Evolutionary conservation across 2,113 vertebrate species (phyloP).

Genomic region (Semicossyphus pulcher): DNA sequence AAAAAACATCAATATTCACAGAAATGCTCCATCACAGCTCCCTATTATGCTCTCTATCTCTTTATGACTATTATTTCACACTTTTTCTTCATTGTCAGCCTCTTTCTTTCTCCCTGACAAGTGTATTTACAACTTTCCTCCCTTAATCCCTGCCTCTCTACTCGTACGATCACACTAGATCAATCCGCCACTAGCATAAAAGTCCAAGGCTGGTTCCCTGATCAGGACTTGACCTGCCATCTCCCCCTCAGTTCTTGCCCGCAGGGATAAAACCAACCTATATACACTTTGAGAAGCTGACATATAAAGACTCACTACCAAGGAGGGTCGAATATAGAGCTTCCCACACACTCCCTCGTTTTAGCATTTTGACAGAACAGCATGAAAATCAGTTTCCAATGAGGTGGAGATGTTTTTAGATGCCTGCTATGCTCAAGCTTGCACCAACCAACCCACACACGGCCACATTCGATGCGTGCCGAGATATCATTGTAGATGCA

Average conservation of each 20-base stretch:
- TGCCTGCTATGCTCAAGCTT: background rate
- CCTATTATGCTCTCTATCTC: background rate
- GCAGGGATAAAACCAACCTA: slow-evolving; percentile 31
- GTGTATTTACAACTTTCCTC: background rate
- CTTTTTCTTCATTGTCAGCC: slow-evolving; percentile 18
- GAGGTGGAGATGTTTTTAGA: slow-evolving; percentile 53
- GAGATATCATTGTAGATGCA: slow-evolving; percentile 35
- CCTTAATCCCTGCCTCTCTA: background rate
- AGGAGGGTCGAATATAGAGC: slow-evolving; percentile 40
- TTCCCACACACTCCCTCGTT: slow-evolving; percentile 64
- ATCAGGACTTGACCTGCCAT: slow-evolving; percentile 19
- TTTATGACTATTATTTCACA: slow-evolving; percentile 11
- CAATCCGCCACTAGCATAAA: background rate
- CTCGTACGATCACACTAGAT: background rate
- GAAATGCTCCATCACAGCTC: slow-evolving; percentile 13
- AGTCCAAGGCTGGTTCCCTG: slow-evolving; percentile 10
- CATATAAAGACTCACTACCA: slow-evolving; percentile 28
- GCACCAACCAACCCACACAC: slow-evolving; percentile 47
- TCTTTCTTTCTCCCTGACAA: slow-evolving; percentile 3
- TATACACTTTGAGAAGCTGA: slow-evolving; percentile 13
- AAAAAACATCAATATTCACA: slow-evolving; percentile 40
- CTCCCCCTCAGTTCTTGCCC: slow-evolving; percentile 22
- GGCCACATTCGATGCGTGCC: slow-evolving; percentile 7
- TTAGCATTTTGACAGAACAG: slow-evolving; percentile 50
- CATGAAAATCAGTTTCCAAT: slow-evolving; percentile 54